Base-by-base conservation (phyloP, 37 sponge, comb jelly and placozoan genomes). In the Bolinopsis microptera region DNA sequence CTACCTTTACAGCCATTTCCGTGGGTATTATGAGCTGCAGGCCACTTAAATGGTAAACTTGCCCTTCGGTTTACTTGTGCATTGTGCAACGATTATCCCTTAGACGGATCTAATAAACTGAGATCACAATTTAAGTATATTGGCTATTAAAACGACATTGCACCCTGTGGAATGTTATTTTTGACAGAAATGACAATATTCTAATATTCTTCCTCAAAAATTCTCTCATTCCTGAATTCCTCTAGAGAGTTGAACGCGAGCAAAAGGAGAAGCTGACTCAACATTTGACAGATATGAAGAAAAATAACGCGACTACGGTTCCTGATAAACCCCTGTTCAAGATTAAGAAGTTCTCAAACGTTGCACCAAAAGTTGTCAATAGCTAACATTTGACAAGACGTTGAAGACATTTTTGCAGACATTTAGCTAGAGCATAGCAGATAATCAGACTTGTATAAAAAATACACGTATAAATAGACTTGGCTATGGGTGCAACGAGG, bases 251-350 rank as follows among this genome's bases (percentile, higher is more conserved):
- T 34, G 90, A 86, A 23, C 34, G 61, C 48, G 90, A 86, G 30
- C 90, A 86, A 48, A 86, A 86, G 35, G 90, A 86, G 23, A 86
- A 86, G 61, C 90, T 86, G 90, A 86, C 90, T 28, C 38, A 34
- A 41, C 90, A 86, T 38, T 30, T 86, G 25, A 39, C 90, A 18
- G 61, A 41, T 8, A 86, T 39, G 61, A 86, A 86, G 90, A 37
- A 86, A 28, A 28, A 38, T 36, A 8, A 2, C 2, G 90, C 25
- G n/a, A 1, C n/a, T n/a, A 9, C 27, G 40, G 90, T 36, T 30
- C 35, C 38, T 21, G 90, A 86, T 23, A 86, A 86, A 23, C 90
- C 90, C 13, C 61, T 86, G 3, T 86, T 86, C 61, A 86, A 86
- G 31, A 35, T 86, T 0, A 86, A 86, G 90, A 86, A 86, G 90